Evolutionary conservation across 2,113 vertebrate species (phyloP).

Genomic region (Motacilla alba): DNA sequence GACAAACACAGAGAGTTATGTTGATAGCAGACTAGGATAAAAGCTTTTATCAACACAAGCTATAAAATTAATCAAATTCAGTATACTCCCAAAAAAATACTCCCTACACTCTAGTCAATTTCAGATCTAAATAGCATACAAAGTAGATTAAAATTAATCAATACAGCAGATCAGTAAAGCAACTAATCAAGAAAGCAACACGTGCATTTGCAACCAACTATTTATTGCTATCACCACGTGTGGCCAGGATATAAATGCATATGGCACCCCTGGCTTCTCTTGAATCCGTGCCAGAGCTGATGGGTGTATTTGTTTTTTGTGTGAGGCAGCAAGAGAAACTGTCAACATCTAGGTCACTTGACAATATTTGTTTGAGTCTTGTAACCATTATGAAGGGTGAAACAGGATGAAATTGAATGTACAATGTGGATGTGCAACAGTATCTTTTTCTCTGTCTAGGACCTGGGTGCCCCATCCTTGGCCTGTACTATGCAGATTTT

Average conservation of each 20-base stretch:
- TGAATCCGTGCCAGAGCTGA: background rate
- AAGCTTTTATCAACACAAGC: conserved; percentile 40
- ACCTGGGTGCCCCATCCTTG: background rate
- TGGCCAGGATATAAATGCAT: background rate
- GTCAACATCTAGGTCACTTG: background rate
- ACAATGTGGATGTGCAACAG: background rate
- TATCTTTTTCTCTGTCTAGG: background rate
- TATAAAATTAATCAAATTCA: conserved; percentile 36
- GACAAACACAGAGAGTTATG: conserved; percentile 8
- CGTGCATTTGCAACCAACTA: conserved; percentile 28
- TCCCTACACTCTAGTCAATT: background rate
- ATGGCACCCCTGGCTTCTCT: conserved; percentile 6
- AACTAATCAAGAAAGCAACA: conserved; percentile 33
- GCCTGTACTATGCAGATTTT: background rate
- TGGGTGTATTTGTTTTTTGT: background rate
- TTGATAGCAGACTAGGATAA: conserved; percentile 46
- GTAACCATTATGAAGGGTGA: background rate
- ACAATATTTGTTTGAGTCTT: background rate
- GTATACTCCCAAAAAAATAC: conserved; percentile 6
- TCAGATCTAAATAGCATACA: conserved; percentile 25
- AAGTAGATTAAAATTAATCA: conserved; percentile 39
- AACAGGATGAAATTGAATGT: background rate
- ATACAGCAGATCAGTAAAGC: conserved; percentile 15
- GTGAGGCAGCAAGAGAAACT: background rate
- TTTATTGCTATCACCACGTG: conserved; percentile 13